A percentile compares a stretch with the other conserved stretches of the same genome.
phyloP scores from a whole-genome alignment of 2,888 invertebrate genomes.

The Brenthis daphne region DNA sequence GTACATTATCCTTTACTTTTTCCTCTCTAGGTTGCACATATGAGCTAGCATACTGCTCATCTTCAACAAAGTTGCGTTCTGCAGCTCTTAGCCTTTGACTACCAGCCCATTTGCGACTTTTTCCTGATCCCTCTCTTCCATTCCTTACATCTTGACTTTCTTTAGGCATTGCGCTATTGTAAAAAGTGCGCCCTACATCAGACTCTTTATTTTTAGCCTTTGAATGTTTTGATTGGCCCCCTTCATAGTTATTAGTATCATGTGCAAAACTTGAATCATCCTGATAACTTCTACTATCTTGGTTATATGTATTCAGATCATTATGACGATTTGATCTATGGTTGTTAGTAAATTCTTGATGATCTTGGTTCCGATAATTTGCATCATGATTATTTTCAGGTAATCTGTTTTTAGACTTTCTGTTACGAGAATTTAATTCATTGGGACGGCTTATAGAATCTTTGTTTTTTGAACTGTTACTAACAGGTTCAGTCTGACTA shows the following conservation, averaged over 20 bases:
- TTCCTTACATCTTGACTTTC: slow-evolving; percentile 64
- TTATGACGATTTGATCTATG: slow-evolving; percentile 36
- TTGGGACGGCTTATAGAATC: slow-evolving; percentile 29
- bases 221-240: slow-evolving; percentile 57
- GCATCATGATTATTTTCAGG: slow-evolving; percentile 45
- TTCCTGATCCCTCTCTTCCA: slow-evolving; percentile 57
- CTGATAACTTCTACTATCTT: slow-evolving; percentile 32
- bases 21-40: slow-evolving; percentile 61
- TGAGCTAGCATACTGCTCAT: slow-evolving; percentile 71
- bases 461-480: slow-evolving; percentile 28
- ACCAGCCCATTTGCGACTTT: slow-evolving; percentile 61
- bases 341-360: slow-evolving; percentile 38
- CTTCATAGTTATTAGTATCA: slow-evolving; percentile 49
- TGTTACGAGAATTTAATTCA: slow-evolving; percentile 45
- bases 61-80: slow-evolving; percentile 62
- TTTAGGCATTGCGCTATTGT: slow-evolving; percentile 68
- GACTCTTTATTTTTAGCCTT: slow-evolving; percentile 65
- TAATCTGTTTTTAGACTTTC: slow-evolving; percentile 44
- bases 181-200: slow-evolving; percentile 64
- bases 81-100: slow-evolving; percentile 59
- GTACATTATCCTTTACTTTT: slow-evolving; percentile 47
- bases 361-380: slow-evolving; percentile 40
- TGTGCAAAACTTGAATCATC: slow-evolving; percentile 40
- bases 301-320: slow-evolving; percentile 36
- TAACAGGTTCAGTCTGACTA: slow-evolving; percentile 30